Percentiles rank a stretch among this genome's conserved stretches.
These are phyloP conservation scores for Cheilosia scutellata DNA, from an alignment of 2,888 invertebrate genomes.

Conservation along the genomic window DNA sequence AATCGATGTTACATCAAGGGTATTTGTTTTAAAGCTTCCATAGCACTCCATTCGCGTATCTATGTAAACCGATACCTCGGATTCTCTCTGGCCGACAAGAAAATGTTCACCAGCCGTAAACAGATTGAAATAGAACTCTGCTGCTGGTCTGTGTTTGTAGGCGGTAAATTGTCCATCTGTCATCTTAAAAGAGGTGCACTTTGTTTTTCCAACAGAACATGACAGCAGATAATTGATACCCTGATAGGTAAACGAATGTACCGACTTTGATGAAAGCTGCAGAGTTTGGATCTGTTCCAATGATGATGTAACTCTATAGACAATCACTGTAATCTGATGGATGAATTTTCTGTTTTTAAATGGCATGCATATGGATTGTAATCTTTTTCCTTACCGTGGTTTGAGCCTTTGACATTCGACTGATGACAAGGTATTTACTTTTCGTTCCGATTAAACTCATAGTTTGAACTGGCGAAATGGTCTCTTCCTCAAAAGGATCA, in stretches of 20 bases:
- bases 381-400: constrained; percentile 76
- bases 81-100: constrained; percentile 78
- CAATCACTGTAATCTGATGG: constrained; percentile 79
- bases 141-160: constrained; percentile 77
- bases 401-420: constrained; percentile 77
- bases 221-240: constrained; percentile 79
- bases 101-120: constrained; percentile 78
- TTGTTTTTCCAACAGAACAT: constrained; percentile 75
- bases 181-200: constrained; percentile 80
- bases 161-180: constrained; percentile 79
- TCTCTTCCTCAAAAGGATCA: constrained; percentile 80
- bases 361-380: background rate
- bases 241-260: constrained; percentile 79
- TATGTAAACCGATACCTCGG: constrained; percentile 79
- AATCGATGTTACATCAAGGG: constrained; percentile 77
- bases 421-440: constrained; percentile 79
- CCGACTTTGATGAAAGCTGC: constrained; percentile 69
- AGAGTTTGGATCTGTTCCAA: constrained; percentile 77
- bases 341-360: background rate
- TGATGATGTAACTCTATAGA: constrained; percentile 77
- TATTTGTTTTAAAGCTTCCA: constrained; percentile 78
- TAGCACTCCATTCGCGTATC: constrained; percentile 81
- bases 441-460: constrained; percentile 78
- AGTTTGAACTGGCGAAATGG: constrained; percentile 78
- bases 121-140: constrained; percentile 79